A percentile compares a stretch with the other conserved stretches of the same genome.
phyloP scores from a whole-genome alignment of 2,113 vertebrate species.

The Megatriorchis doriae region DNA sequence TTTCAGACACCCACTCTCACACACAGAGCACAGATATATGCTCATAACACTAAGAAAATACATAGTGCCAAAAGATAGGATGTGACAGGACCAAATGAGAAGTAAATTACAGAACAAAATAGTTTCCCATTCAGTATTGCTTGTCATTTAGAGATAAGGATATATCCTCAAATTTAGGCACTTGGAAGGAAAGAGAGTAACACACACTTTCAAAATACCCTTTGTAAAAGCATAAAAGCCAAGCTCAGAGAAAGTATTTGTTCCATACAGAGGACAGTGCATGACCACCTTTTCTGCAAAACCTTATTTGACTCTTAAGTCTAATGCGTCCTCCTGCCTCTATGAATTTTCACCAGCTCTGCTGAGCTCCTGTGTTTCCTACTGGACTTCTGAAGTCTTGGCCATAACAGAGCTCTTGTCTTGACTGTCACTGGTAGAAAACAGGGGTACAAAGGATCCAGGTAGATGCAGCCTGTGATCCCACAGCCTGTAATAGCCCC shows the following conservation, averaged over 20 bases:
- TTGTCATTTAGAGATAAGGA: neutral
- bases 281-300: neutral
- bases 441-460: neutral
- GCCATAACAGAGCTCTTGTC: neutral
- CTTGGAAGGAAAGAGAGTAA: neutral
- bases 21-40: neutral
- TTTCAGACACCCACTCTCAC: conserved; percentile 19
- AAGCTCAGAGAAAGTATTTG: neutral
- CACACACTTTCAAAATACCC: neutral
- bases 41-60: conserved; percentile 33
- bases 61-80: conserved; percentile 26
- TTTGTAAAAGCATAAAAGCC: neutral
- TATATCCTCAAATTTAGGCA: neutral
- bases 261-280: neutral
- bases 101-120: conserved; percentile 17
- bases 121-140: neutral
- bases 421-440: neutral
- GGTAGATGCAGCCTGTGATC: neutral
- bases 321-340: neutral
- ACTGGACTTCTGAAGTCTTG: neutral
- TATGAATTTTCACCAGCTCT: neutral
- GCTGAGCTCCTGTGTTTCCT: neutral
- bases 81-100: conserved; percentile 2
- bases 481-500: neutral
- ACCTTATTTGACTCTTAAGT: neutral